A percentile compares a stretch with the other conserved stretches of the same genome.
phyloP scores from a whole-genome alignment of 2,797 vertebrate species.

The Coregonus suidteri region DNA sequence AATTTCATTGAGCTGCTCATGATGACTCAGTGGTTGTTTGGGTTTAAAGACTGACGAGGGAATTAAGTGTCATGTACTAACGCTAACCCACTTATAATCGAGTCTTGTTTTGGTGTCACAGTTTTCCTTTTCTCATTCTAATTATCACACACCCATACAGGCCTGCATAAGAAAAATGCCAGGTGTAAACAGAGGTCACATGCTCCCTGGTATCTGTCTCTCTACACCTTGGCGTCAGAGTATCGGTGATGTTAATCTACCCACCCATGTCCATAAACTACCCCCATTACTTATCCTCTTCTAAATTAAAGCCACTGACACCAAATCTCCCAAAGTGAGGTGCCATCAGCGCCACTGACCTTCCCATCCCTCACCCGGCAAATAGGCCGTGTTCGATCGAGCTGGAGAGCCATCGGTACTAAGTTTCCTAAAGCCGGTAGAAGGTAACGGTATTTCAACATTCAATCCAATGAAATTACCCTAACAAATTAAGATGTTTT shows the following conservation, averaged over 20 bases:
- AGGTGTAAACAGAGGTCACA: constrained; percentile 2
- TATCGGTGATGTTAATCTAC: constrained; percentile 44
- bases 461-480: constrained; percentile 68
- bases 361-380: constrained; percentile 64
- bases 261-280: constrained; percentile 55
- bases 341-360: constrained; percentile 62
- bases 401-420: constrained; percentile 62
- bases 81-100: background rate
- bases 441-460: constrained; percentile 66
- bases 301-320: constrained; percentile 62
- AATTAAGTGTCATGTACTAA: background rate
- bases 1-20: background rate
- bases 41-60: background rate
- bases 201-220: constrained; percentile 25
- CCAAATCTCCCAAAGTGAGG: constrained; percentile 45
- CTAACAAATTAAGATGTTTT: constrained; percentile 57
- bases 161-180: background rate
- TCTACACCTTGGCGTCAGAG: background rate
- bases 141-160: background rate
- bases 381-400: constrained; percentile 55
- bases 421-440: constrained; percentile 59
- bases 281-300: constrained; percentile 61
- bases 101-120: background rate
- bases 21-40: background rate
- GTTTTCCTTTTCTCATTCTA: background rate